phyloP scores from a whole-genome alignment of 2,797 vertebrate species.

The Pseudochromis fuscus region DNA sequence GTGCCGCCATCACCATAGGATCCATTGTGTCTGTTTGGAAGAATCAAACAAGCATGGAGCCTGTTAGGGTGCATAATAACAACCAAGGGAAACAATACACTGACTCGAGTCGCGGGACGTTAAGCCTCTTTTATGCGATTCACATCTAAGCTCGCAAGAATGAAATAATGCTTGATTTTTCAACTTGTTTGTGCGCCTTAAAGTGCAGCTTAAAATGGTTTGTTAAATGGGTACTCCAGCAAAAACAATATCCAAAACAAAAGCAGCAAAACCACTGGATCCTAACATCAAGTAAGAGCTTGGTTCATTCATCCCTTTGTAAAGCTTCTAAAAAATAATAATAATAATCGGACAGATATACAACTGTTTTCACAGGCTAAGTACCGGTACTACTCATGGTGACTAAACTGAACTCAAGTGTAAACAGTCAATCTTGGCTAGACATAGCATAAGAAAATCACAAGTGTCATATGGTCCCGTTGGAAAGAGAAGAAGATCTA shows the following conservation, averaged over 20 bases:
- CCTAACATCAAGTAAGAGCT: too few relatives aligned
- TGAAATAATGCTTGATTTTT: neutral
- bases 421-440: neutral
- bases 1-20: constrained; percentile 66
- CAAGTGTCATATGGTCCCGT: constrained; percentile 9
- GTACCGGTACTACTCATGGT: too few relatives aligned
- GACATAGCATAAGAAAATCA: constrained; percentile 18
- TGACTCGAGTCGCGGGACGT: too few relatives aligned
- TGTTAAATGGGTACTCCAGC: neutral
- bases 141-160: too few relatives aligned
- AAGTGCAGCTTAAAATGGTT: neutral
- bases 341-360: too few relatives aligned
- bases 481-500: constrained; percentile 64
- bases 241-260: neutral
- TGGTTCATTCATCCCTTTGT: too few relatives aligned
- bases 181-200: neutral
- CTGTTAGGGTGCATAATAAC: neutral
- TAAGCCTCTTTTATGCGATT: too few relatives aligned
- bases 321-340: too few relatives aligned
- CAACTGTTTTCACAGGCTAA: neutral
- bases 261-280: neutral
- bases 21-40: constrained; percentile 75
- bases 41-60: constrained; percentile 3
- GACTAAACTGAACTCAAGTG: neutral
- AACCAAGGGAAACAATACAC: neutral